Evolutionary conservation across 2,113 vertebrate species (phyloP).

Genomic region (Dipodomys spectabilis): DNA sequence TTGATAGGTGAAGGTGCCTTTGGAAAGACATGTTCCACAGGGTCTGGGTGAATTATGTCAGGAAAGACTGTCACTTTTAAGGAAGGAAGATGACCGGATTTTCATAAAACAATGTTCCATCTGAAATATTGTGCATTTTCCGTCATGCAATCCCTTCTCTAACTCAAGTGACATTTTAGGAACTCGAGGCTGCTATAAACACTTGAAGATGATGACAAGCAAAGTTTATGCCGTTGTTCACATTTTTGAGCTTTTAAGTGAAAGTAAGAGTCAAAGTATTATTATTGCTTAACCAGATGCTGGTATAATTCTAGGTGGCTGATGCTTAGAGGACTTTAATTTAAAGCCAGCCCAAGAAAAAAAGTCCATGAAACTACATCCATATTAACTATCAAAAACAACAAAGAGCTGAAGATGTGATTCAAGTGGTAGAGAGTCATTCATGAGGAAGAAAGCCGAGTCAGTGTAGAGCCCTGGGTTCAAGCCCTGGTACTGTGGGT

Average conservation of each 20-base stretch:
- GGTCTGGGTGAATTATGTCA: background rate
- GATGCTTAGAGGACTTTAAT: too few species aligned
- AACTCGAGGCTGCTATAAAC: background rate
- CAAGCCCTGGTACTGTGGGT: too few species aligned
- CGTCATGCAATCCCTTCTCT: background rate
- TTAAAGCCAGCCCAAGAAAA: too few species aligned
- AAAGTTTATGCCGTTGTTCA: background rate
- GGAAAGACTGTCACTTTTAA: background rate
- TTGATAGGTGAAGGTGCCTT: background rate
- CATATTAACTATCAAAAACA: too few species aligned
- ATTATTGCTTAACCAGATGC: too few species aligned
- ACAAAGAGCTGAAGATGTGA: too few species aligned
- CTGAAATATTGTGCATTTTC: background rate
- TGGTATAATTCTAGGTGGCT: too few species aligned
- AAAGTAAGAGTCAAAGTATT: background rate
- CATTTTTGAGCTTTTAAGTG: background rate
- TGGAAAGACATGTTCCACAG: fast-evolving
- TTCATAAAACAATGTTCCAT: background rate
- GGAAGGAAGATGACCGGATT: background rate
- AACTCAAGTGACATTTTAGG: background rate
- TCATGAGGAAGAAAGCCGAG: too few species aligned
- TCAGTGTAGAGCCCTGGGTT: too few species aligned
- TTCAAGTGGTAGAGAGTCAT: too few species aligned
- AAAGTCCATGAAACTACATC: too few species aligned
- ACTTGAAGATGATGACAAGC: background rate